phyloP scores from a whole-genome alignment of 2,888 invertebrate species.

The Eulithis prunata region DNA sequence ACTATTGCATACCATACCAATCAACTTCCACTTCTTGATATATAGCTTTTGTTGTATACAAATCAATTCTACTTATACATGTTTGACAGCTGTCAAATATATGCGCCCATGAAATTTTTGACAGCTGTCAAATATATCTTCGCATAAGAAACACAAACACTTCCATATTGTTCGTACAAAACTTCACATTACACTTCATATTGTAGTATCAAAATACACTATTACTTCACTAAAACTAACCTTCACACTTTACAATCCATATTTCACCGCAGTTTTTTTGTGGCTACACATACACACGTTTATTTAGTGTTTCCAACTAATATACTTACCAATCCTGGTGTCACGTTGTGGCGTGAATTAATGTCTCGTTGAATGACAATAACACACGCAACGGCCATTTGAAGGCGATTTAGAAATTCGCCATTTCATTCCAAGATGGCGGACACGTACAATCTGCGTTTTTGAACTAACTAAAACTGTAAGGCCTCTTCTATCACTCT shows the following conservation, averaged over 20 bases:
- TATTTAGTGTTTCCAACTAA: background rate
- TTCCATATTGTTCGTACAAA: background rate
- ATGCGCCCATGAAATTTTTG: background rate
- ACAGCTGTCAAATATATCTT: conserved; percentile 4
- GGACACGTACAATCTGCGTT: background rate
- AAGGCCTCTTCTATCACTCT: conserved; percentile 1
- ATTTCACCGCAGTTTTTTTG: background rate
- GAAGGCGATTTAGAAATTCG: background rate
- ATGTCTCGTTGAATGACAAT: background rate
- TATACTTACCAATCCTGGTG: background rate
- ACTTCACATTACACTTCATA: background rate
- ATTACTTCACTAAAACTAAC: background rate
- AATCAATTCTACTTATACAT: background rate
- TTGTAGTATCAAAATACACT: conserved; percentile 16
- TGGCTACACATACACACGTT: background rate
- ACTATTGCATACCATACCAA: too few species aligned
- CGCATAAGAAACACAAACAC: conserved; percentile 6
- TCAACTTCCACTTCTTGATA: too few species aligned
- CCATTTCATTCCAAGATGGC: background rate
- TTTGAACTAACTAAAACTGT: background rate
- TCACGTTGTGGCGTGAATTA: too few species aligned
- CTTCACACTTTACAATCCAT: background rate
- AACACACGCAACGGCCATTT: background rate
- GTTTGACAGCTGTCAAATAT: conserved; percentile 2
- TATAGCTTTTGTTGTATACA: too few species aligned